phyloP scores from a whole-genome alignment of 2,113 vertebrate genomes.

The Callaeas wilsoni region DNA sequence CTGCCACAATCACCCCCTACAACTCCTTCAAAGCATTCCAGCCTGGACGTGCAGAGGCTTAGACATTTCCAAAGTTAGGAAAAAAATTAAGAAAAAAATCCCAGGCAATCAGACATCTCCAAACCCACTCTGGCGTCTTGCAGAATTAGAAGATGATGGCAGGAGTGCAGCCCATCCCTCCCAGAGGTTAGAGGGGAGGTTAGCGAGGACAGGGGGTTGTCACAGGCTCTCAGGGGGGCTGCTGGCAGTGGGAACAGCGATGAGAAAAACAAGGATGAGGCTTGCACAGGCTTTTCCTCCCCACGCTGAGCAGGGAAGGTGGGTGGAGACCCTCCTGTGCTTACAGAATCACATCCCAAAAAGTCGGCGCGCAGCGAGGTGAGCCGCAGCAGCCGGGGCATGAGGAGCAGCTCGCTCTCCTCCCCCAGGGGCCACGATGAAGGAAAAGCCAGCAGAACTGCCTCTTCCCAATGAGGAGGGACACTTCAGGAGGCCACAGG shows the following conservation, averaged over 20 bases:
- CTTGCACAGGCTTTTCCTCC: background rate
- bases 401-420: background rate
- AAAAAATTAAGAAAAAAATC: too few species aligned
- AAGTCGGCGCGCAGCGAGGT: background rate
- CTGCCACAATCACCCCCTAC: background rate
- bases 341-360: background rate
- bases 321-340: background rate
- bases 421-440: rapidly evolving
- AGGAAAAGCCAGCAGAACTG: background rate
- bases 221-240: background rate
- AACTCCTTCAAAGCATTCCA: background rate
- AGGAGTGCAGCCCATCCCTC: background rate
- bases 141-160: background rate
- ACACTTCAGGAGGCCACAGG: background rate
- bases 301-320: rapidly evolving
- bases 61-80: background rate
- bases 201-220: background rate
- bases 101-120: background rate
- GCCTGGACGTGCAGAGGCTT: background rate
- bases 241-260: background rate
- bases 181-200: background rate
- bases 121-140: background rate
- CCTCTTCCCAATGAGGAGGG: background rate
- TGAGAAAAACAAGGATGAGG: background rate
- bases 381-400: background rate